These are phyloP conservation scores for Cactoblastis cactorum DNA, from an alignment of 2,888 invertebrate genomes.

Conservation along the genomic window DNA sequence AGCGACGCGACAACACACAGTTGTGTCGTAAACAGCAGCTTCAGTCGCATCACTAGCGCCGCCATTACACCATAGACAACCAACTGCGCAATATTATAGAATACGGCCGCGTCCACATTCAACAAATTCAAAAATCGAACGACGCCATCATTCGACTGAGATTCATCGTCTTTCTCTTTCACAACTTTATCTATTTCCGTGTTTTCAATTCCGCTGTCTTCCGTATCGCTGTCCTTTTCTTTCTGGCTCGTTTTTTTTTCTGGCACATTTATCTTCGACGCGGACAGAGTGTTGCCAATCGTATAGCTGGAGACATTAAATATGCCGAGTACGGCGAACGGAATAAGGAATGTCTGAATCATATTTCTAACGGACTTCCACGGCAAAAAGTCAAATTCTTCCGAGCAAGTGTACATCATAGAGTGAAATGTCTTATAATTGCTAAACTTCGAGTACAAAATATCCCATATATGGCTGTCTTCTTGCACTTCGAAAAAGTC, in stretches of 20 bases:
- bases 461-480: slow-evolving; percentile 85
- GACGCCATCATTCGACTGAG: slow-evolving; percentile 21
- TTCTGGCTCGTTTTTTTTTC: slow-evolving; percentile 30
- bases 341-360: slow-evolving; percentile 77
- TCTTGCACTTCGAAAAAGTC: slow-evolving; percentile 59
- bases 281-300: slow-evolving; percentile 31
- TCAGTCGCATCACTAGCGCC: slow-evolving; percentile 86
- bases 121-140: slow-evolving; percentile 48
- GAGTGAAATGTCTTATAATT: slow-evolving; percentile 86
- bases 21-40: slow-evolving; percentile 88
- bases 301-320: slow-evolving; percentile 56
- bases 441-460: slow-evolving; percentile 84
- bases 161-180: slow-evolving; percentile 16
- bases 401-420: slow-evolving; percentile 86
- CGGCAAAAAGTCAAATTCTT: slow-evolving; percentile 87
- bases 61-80: slow-evolving; percentile 86
- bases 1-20: slow-evolving; percentile 86
- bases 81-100: slow-evolving; percentile 86
- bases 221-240: slow-evolving; percentile 44
- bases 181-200: slow-evolving; percentile 48
- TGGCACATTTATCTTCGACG: slow-evolving; percentile 17
- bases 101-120: slow-evolving; percentile 74
- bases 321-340: slow-evolving; percentile 69
- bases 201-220: slow-evolving; percentile 77
- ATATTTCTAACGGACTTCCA: slow-evolving; percentile 72